These are phyloP conservation scores for Drosophila suboccidentalis DNA, from an alignment of 2,888 invertebrate genomes.

Conservation along the genomic window DNA sequence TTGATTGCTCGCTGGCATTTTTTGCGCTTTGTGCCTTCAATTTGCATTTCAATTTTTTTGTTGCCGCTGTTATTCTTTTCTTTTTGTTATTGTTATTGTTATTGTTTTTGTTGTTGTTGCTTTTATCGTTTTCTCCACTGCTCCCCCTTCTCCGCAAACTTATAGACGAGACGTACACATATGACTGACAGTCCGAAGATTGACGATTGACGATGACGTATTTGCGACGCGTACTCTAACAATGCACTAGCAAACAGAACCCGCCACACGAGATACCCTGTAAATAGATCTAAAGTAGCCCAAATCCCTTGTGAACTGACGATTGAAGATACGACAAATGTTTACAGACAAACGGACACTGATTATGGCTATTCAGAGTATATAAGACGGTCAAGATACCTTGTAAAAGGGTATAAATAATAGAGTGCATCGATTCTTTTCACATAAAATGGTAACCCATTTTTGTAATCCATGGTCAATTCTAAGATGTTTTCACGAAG, in stretches of 20 bases:
- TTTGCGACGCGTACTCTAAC: slow-evolving; percentile 16
- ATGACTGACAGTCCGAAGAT: slow-evolving; percentile 35
- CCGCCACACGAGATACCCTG: slow-evolving; percentile 27
- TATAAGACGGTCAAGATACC: background rate
- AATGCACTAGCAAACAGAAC: background rate
- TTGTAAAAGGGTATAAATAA: background rate
- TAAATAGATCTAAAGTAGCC: background rate
- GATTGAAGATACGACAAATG: background rate
- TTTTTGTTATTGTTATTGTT: slow-evolving; percentile 10
- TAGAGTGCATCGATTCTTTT: too few species aligned
- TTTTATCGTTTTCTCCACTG: slow-evolving; percentile 13
- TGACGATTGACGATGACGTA: slow-evolving; percentile 48
- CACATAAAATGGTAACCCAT: too few species aligned
- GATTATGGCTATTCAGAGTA: background rate
- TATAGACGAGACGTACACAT: slow-evolving; percentile 13
- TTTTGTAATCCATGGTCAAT: too few species aligned
- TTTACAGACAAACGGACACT: background rate
- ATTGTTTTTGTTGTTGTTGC: slow-evolving; percentile 11
- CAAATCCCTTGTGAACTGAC: background rate
- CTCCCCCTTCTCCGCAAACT: background rate
- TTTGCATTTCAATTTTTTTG: slow-evolving; percentile 73
- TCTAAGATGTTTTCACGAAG: too few species aligned
- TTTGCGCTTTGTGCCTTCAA: slow-evolving; percentile 76
- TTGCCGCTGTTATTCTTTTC: slow-evolving; percentile 25
- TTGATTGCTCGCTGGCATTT: slow-evolving; percentile 68